Evolutionary conservation across 2,113 vertebrate genomes (phyloP), one percentile per base, ranked within the genome.

Genomic region (Anguilla japonica): DNA sequence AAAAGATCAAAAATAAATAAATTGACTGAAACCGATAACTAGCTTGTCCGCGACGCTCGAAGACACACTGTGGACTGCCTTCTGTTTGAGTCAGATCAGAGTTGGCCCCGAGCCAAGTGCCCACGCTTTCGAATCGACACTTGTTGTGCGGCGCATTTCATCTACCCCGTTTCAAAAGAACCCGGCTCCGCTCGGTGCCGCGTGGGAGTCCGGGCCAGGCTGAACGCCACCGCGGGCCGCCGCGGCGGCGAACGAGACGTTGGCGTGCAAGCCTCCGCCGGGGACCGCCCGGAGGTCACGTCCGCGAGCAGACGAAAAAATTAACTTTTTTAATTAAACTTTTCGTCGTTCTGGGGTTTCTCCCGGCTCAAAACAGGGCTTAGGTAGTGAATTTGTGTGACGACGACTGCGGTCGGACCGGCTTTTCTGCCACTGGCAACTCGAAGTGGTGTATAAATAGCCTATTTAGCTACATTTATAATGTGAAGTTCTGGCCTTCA

Each of bases 231-330:
- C 22, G 26, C n/a, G 13, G n/a, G 89, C 88, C 90, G 91, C 86
- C 92, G 88, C 87, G 0, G 34, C 34, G 34, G 91, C 87, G 87
- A 89, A 89, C 83, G 3, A 88, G 87, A 88, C 29, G 89, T 91
- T 90, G 91, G 87, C 57, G 83, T 82, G 26, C 91, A 83, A 0
- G 75, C 71, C 86, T 91, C 92, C 87, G 90, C 87, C 20, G 91
- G 90, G 93, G 92, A 92, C 91, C 91, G 86, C 89, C 90, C 90
- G 67, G 90, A 94, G 92, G 94, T 93, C 93, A 95, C 92, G 91
- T 91, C 93, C 89, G 93, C 92, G 63, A 94, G 93, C 91, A 92
- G 56, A 90, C 90, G 92, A 93, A 92, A 94, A 94, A 95, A 94
- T 92, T 93, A 92, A 91, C 91, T 34, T 91, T 53, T 53, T 11